Conservation (phyloP, 2,888 invertebrate species). For the Piscicola geometra region DNA sequence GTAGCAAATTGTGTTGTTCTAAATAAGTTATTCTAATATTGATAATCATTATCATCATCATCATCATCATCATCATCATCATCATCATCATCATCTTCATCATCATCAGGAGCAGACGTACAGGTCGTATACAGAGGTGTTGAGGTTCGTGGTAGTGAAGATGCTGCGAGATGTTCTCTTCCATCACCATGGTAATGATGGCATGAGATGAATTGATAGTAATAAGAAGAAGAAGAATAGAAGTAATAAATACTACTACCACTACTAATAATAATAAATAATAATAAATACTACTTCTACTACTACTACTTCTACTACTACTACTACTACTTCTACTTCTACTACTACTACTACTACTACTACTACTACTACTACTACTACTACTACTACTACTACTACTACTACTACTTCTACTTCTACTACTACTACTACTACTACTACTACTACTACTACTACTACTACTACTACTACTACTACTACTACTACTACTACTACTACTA, state of each 20-base stretch:
- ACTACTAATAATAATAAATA: too few species aligned
- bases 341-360: too few species aligned
- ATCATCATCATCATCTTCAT: slow-evolving; percentile 9
- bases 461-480: neutral
- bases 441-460: neutral
- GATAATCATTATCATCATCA: slow-evolving; percentile 8
- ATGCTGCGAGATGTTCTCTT: slow-evolving; percentile 81
- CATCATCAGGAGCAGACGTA: slow-evolving; percentile 63
- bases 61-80: slow-evolving; percentile 31
- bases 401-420: too few species aligned
- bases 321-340: too few species aligned
- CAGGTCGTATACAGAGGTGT: slow-evolving; percentile 86
- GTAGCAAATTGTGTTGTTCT: slow-evolving; percentile 56
- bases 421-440: neutral
- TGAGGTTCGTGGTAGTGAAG: slow-evolving; percentile 87
- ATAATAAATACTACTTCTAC: too few species aligned
- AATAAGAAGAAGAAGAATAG: too few species aligned
- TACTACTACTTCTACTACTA: too few species aligned
- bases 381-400: too few species aligned
- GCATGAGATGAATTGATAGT: neutral
- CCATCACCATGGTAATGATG: slow-evolving; percentile 67
- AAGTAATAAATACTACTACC: too few species aligned
- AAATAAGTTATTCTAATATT: neutral
- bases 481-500: neutral
- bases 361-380: too few species aligned